These are phyloP conservation scores for Diarsia rubi DNA, from an alignment of 2,888 invertebrate genomes.

Conservation along the genomic window DNA sequence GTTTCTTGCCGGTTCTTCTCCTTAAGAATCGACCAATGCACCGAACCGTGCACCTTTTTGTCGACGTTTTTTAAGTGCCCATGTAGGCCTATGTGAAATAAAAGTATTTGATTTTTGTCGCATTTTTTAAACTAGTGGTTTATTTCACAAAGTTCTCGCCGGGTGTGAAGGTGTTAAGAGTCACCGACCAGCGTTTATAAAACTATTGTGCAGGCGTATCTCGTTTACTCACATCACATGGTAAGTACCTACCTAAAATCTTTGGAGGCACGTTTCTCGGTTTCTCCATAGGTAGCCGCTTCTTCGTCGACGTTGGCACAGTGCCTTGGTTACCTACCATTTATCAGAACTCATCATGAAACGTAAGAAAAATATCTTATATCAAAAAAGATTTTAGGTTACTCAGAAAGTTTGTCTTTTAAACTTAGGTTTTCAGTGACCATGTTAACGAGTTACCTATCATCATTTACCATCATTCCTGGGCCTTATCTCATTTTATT, in stretches of 20 bases:
- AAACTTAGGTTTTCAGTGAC: conserved; percentile 22
- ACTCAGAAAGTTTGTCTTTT: conserved; percentile 33
- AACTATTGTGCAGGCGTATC: not conserved
- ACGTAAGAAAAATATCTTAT: conserved; percentile 26
- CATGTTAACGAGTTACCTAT: not conserved
- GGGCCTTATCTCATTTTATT: no score
- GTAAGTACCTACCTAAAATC: no score
- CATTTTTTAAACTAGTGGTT: no score
- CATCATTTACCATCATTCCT: no score
- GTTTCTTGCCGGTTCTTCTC: no score
- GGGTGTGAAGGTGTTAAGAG: not conserved
- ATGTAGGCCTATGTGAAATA: no score
- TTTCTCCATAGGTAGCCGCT: not conserved
- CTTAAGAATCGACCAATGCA: no score
- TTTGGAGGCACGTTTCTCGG: not conserved
- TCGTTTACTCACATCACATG: not conserved
- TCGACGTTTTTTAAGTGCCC: no score
- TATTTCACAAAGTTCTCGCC: not conserved
- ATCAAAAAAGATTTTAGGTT: conserved; percentile 31
- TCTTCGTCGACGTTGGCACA: not conserved
- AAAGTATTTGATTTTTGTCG: no score
- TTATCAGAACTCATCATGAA: conserved; percentile 45
- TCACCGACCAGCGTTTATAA: not conserved
- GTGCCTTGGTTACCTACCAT: conserved; percentile 14
- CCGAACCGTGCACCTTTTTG: no score